These are phyloP conservation scores for Paedocypris micromegethes DNA, from an alignment of 2,797 vertebrate species.

Conservation along the genomic window DNA sequence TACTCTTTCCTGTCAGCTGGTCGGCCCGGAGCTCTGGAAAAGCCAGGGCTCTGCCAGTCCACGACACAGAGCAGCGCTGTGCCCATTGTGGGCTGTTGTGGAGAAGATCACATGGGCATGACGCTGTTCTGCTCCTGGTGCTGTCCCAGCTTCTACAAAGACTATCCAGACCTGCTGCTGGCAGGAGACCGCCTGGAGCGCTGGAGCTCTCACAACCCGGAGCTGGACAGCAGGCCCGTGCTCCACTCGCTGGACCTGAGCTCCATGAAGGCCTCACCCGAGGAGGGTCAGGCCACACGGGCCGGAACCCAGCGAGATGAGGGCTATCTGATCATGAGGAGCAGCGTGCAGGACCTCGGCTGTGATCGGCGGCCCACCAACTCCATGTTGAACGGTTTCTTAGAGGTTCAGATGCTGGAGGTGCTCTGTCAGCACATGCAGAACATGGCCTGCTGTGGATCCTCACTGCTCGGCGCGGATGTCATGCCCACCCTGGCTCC, in stretches of 20 bases:
- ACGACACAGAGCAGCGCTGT: conserved; percentile 51
- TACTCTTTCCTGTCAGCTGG: conserved; percentile 17
- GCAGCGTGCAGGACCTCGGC: conserved; percentile 39
- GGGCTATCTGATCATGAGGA: conserved; percentile 54
- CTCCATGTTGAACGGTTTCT: conserved; percentile 69
- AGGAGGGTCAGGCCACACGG: conserved; percentile 36
- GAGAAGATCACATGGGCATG: conserved; percentile 31
- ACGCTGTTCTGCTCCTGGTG: conserved; percentile 67
- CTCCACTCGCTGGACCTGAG: conserved; percentile 47
- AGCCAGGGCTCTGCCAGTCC: conserved; percentile 15
- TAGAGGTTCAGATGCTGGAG: conserved; percentile 70
- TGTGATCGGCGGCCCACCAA: conserved; percentile 64
- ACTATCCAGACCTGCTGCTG: conserved; percentile 73
- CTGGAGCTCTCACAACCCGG: conserved; percentile 43
- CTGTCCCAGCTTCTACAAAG: conserved; percentile 64
- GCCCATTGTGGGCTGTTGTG: conserved; percentile 49
- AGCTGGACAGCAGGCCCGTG: background rate
- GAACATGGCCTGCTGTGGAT: conserved; percentile 65
- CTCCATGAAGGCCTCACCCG: conserved; percentile 26
- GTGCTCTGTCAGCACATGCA: conserved; percentile 74
- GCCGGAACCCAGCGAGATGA: conserved; percentile 35
- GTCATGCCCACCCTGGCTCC: conserved; percentile 36
- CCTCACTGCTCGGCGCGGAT: conserved; percentile 54
- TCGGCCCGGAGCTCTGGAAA: conserved; percentile 12
- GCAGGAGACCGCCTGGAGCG: conserved; percentile 60